Evolutionary conservation across 2,888 invertebrate species (phyloP).

Genomic region (Argynnis bischoffii): DNA sequence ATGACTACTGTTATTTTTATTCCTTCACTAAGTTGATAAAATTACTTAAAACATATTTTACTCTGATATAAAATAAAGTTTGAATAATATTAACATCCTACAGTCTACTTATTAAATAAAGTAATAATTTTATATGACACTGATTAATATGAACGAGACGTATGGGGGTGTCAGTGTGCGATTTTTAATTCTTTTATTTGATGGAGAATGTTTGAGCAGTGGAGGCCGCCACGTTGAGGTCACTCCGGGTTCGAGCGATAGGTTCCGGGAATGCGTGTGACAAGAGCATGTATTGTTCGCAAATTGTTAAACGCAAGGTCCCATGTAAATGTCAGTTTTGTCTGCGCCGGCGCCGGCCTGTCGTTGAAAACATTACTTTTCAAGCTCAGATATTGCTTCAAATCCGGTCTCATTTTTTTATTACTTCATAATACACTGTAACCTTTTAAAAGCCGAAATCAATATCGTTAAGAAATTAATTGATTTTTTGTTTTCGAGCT

Average conservation of each 20-base stretch:
- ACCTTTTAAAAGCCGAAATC: slow-evolving; percentile 26
- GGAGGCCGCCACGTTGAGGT: slow-evolving; percentile 65
- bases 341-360: slow-evolving; percentile 65
- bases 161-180: slow-evolving; percentile 25
- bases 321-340: slow-evolving; percentile 71
- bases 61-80: too few relatives aligned
- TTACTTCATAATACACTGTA: slow-evolving; percentile 34
- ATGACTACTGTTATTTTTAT: slow-evolving; percentile 1
- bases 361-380: slow-evolving; percentile 43
- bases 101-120: slow-evolving; percentile 25
- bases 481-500: slow-evolving; percentile 9
- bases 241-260: slow-evolving; percentile 54
- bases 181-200: slow-evolving; percentile 39
- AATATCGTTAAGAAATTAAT: slow-evolving; percentile 25
- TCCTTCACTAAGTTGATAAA: not conserved
- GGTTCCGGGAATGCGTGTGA: slow-evolving; percentile 75
- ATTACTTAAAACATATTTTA: too few relatives aligned
- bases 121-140: slow-evolving; percentile 30
- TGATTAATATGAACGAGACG: slow-evolving; percentile 35
- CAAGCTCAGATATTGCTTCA: slow-evolving; percentile 41
- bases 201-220: slow-evolving; percentile 43
- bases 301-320: slow-evolving; percentile 61
- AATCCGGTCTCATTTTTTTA: slow-evolving; percentile 41
- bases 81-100: too few relatives aligned
- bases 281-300: slow-evolving; percentile 73